A percentile compares a stretch with the other conserved stretches of the same genome.
Evolutionary conservation across 2,888 invertebrate species (phyloP).

Genomic region (Allacma fusca): DNA sequence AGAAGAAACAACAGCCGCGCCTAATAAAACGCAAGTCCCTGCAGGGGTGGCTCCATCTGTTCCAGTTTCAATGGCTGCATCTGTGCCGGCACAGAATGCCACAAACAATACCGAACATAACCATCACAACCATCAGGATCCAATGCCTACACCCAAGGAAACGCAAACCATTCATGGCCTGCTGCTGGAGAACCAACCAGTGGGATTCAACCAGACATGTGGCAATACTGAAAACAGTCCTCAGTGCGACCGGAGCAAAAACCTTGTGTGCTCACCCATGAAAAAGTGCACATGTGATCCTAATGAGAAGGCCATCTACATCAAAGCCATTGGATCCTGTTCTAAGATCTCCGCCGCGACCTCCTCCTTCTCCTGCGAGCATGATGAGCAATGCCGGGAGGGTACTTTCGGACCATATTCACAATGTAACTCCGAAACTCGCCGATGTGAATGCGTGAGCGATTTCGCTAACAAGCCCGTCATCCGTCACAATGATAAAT

Average conservation of each 20-base stretch:
- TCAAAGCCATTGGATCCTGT: not conserved
- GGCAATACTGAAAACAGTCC: not conserved
- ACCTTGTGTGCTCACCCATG: constrained; percentile 25
- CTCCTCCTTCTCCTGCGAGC: constrained; percentile 14
- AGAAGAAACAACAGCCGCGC: too few species aligned
- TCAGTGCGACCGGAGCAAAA: constrained; percentile 16
- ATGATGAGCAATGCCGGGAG: constrained; percentile 28
- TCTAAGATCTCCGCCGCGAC: not conserved
- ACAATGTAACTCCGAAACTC: constrained; percentile 9
- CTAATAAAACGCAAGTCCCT: too few species aligned
- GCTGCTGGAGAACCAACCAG: not conserved
- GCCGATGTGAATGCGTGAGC: constrained; percentile 32
- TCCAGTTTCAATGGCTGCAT: too few species aligned
- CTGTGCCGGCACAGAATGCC: too few species aligned
- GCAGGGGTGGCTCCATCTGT: too few species aligned
- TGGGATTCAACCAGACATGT: constrained; percentile 20
- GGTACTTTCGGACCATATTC: constrained; percentile 28
- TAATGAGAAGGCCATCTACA: not conserved
- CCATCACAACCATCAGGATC: not conserved
- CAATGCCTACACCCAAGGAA: not conserved
- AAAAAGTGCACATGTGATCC: constrained; percentile 16
- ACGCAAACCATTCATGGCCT: not conserved
- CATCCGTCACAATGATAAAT: constrained; percentile 16
- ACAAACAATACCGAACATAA: not conserved
- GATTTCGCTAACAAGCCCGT: not conserved